Evolutionary conservation across 2,888 invertebrate genomes (phyloP).

Genomic region (Andrena dorsata): DNA sequence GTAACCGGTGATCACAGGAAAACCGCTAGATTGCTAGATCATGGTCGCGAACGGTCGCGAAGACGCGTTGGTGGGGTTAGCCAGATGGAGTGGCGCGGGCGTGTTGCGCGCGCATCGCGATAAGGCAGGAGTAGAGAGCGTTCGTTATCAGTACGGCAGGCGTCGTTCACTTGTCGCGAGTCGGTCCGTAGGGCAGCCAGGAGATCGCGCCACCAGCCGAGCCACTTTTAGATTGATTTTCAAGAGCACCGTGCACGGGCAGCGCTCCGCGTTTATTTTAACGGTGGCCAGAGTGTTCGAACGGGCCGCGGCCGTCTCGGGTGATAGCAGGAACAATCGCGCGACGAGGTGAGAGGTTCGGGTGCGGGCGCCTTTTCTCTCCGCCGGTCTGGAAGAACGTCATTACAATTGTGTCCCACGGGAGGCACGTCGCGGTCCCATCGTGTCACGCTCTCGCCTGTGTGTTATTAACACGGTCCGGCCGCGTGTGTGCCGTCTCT

Average conservation of each 20-base stretch:
- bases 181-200: conserved; percentile 69
- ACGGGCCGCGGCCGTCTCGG: conserved; percentile 70
- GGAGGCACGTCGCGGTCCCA: conserved; percentile 63
- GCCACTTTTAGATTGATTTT: conserved; percentile 84
- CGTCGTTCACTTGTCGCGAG: conserved; percentile 67
- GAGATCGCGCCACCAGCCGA: conserved; percentile 80
- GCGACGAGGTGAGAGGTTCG: conserved; percentile 76
- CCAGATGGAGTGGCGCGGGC: not conserved
- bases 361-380: conserved; percentile 78
- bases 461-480: conserved; percentile 47
- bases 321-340: conserved; percentile 67
- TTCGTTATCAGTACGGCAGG: conserved; percentile 74
- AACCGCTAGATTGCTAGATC: conserved; percentile 21
- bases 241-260: conserved; percentile 81
- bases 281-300: conserved; percentile 72
- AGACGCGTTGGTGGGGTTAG: not conserved
- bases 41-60: not conserved
- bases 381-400: conserved; percentile 77
- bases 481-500: conserved; percentile 43
- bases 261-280: conserved; percentile 78
- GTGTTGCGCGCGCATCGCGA: conserved; percentile 71
- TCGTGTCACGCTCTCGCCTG: conserved; percentile 42
- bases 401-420: conserved; percentile 65
- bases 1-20: conserved; percentile 10
- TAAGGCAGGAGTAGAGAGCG: conserved; percentile 56